Conservation (phyloP, 2,113 vertebrate genomes). For the Daphoenositta chrysoptera region DNA sequence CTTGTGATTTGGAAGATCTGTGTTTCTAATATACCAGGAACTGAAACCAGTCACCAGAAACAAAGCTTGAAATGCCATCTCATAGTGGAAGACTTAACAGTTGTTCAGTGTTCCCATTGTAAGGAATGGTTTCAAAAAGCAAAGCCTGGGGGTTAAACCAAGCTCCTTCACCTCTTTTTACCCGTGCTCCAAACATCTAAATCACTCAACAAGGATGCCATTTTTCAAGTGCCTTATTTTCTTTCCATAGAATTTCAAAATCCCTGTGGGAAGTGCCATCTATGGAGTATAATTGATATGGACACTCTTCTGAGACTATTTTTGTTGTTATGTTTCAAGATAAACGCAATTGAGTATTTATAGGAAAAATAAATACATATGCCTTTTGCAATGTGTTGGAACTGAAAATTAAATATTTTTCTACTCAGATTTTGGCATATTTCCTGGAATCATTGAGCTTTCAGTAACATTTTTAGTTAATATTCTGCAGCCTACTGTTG, state of each 20-base stretch:
- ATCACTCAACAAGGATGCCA: neutral
- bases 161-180: neutral
- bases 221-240: conserved; percentile 8
- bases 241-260: neutral
- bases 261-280: neutral
- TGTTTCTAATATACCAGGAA: neutral
- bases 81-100: neutral
- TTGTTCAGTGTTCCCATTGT: neutral
- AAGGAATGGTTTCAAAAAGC: neutral
- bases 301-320: neutral
- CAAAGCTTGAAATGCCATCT: neutral
- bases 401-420: conserved; percentile 43
- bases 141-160: neutral
- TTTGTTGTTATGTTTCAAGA: conserved; percentile 13
- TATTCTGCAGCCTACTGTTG: conserved; percentile 4
- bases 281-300: neutral
- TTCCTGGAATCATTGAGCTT: conserved; percentile 29
- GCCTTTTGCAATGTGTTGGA: conserved; percentile 6
- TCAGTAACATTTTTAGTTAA: neutral
- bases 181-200: neutral
- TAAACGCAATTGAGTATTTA: neutral
- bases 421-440: neutral
- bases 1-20: neutral
- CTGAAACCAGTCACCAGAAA: neutral
- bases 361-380: conserved; percentile 23